Conservation (phyloP, 2,797 vertebrate species). For the Tympanoctomys barrerae region DNA sequence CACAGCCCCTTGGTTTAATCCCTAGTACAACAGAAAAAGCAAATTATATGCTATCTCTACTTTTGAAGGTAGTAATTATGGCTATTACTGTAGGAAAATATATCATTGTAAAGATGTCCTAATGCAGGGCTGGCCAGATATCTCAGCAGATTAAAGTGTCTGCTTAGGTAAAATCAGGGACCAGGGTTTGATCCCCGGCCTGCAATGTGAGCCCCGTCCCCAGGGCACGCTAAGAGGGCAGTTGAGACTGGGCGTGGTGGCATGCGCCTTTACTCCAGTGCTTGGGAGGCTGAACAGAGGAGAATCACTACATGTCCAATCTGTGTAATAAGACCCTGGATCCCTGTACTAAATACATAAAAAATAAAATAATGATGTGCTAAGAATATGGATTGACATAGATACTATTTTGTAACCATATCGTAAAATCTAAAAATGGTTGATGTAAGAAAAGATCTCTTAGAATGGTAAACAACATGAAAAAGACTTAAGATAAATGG, state of each 20-base stretch:
- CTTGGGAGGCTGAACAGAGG: too few species aligned
- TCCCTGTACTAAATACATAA: too few species aligned
- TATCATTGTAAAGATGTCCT: conserved; percentile 27
- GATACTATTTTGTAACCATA: not conserved
- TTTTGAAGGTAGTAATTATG: conserved; percentile 34
- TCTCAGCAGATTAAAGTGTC: too few species aligned
- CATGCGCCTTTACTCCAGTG: too few species aligned
- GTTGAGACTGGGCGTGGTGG: too few species aligned
- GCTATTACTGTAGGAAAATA: conserved; percentile 45
- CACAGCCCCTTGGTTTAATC: not conserved
- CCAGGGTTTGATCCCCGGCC: too few species aligned
- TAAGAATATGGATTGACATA: conserved; percentile 26
- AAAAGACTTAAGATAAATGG: not conserved
- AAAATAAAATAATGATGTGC: conserved; percentile 2
- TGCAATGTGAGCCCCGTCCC: too few species aligned
- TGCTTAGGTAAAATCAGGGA: too few species aligned
- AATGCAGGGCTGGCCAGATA: too few species aligned
- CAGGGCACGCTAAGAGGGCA: too few species aligned
- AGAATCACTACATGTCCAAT: too few species aligned
- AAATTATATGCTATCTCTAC: not conserved
- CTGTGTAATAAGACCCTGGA: too few species aligned
- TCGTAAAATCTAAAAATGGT: not conserved
- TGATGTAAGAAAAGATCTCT: not conserved
- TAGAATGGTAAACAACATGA: conserved; percentile 1
- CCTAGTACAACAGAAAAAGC: not conserved